Conservation (phyloP, 2,113 vertebrate species). For the Casuarius casuarius region DNA sequence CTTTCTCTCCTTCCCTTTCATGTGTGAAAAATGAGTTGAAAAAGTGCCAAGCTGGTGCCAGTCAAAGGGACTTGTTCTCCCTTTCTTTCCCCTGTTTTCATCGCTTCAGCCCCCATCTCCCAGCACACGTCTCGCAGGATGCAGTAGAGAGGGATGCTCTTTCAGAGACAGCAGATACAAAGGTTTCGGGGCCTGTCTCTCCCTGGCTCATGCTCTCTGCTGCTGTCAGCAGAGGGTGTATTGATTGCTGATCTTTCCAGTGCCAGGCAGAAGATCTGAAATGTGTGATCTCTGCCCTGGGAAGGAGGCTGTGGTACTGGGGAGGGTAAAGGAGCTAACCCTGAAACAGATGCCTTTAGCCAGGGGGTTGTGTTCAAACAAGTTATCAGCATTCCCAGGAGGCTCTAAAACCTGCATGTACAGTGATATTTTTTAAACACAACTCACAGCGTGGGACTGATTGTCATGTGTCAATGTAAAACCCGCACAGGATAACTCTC, state of each 20-base stretch:
- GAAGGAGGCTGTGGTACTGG: background rate
- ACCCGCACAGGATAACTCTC: background rate
- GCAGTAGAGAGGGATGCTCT: background rate
- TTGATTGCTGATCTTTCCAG: background rate
- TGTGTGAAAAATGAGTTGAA: conserved; percentile 35
- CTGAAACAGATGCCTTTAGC: background rate
- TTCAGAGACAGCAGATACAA: background rate
- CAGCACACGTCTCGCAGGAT: background rate
- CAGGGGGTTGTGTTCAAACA: background rate
- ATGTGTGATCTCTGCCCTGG: background rate
- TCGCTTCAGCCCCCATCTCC: background rate
- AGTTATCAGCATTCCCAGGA: background rate
- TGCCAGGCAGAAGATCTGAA: background rate
- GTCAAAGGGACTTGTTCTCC: conserved; percentile 51
- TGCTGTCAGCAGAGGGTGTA: background rate
- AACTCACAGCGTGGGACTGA: background rate
- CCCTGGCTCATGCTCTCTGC: background rate
- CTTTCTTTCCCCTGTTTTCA: conserved; percentile 28
- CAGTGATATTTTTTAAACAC: background rate
- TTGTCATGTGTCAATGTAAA: background rate
- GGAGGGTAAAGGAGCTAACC: background rate
- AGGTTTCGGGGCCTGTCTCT: background rate
- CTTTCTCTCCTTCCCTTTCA: conserved; percentile 28
- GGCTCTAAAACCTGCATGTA: background rate
- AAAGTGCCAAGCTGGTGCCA: conserved; percentile 43